phyloP scores from a whole-genome alignment of 1,140 invertebrate species.

The Vanessa atalanta region DNA sequence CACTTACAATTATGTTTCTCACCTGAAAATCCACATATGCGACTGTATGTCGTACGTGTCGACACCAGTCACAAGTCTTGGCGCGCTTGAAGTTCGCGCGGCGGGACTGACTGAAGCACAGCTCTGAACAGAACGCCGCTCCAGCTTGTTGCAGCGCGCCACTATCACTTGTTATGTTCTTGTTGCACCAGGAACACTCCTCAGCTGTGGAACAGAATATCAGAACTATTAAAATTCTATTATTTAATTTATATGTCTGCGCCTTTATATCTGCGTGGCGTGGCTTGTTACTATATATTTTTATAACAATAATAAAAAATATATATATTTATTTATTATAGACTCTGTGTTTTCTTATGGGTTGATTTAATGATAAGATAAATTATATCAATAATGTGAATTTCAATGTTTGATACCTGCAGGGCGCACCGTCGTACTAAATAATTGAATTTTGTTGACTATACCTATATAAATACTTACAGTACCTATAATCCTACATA shows the following conservation, averaged over 20 bases:
- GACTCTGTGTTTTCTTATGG: no score
- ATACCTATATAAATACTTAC: no score
- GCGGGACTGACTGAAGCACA: slow-evolving; percentile 93
- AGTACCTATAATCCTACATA: no score
- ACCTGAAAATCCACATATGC: slow-evolving; percentile 92
- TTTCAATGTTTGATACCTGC: no score
- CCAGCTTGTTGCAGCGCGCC: slow-evolving; percentile 82
- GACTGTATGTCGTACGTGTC: slow-evolving; percentile 93
- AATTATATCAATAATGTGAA: no score
- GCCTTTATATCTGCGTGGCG: no score
- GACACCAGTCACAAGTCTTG: slow-evolving; percentile 96
- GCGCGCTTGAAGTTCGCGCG: slow-evolving; percentile 94
- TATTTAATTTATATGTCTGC: neutral
- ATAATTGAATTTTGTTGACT: no score
- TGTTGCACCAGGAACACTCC: slow-evolving; percentile 83
- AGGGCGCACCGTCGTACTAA: no score
- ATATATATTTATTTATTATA: no score
- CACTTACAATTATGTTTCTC: slow-evolving; percentile 3
- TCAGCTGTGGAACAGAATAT: slow-evolving; percentile 47
- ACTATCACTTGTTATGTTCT: slow-evolving; percentile 79
- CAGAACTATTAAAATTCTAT: slow-evolving; percentile 17
- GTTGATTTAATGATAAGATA: no score
- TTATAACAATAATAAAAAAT: no score
- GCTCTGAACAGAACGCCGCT: slow-evolving; percentile 90
- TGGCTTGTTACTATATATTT: no score